Base-by-base conservation (phyloP, 2,113 vertebrate species). In the Melanotaenia duboulayi region DNA sequence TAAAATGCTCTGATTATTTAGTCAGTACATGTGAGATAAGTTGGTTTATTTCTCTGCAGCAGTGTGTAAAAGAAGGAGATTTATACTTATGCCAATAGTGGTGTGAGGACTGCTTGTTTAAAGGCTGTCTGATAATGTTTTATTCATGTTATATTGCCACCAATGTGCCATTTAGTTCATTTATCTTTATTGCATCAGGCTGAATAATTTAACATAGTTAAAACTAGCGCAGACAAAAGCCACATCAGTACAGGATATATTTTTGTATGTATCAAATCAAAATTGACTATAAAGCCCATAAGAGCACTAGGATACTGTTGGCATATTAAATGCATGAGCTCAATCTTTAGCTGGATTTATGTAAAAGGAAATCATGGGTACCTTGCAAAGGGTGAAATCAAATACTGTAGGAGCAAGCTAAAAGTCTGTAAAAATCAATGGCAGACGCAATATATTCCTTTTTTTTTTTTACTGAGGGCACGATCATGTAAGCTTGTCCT, bases 381-480 rank as follows among this genome's bases (percentile, higher is more conserved):
- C 37, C 48, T 58, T 50, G 37, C 64, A 69, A 72, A 71, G 70
- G 82, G 74, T 69, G 80, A 76, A 86, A 74, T 61, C 14, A 69
- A 76, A 78, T 64, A 73, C 49, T 39, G 52, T 19, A 76, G 83
- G 73, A 65, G 63, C 23, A 71, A 71, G 80, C 69, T 71, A 23
- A 23, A 69, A 66, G 65, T 70, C 64, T 67, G 57, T 73, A 62
- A 85, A 35, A 88, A 83, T 85, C 70, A 90, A 71, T 82, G 66
- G 66, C 86, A 87, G 75, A 84, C 74, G 78, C 55, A 85, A 74
- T 49, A 59, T 80, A 83, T 85, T 65, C 24, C 44, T 70, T 75
- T 66, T 75, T 66, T 70, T 75, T 66, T 75, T 66, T 17, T 17
- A 37, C 42, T 65, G 49, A 42, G 50, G 56, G 23, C 64, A 28